These are phyloP conservation scores for Lepidonotus clava DNA, from an alignment of 2,888 invertebrate species.

Conservation along the genomic window DNA sequence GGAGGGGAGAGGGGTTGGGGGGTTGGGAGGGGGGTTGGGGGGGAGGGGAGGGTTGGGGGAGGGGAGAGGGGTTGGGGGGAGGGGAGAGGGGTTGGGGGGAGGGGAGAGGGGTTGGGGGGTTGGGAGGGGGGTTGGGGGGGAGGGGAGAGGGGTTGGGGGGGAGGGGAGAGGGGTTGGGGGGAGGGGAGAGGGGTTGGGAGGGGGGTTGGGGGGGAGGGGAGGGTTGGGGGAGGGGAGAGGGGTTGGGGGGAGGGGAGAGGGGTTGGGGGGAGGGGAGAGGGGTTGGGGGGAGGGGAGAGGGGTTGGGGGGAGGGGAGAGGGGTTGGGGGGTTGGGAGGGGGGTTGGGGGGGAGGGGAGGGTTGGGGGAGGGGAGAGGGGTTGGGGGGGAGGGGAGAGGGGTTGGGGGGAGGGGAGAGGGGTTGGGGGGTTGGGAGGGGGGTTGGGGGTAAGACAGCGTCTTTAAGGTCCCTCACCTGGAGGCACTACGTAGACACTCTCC, in stretches of 20 bases:
- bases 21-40: neutral
- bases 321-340: neutral
- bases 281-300: neutral
- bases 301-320: neutral
- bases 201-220: neutral
- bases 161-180: neutral
- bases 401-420: neutral
- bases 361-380: neutral
- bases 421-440: neutral
- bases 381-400: neutral
- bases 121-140: neutral
- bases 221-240: neutral
- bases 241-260: neutral
- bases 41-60: neutral
- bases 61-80: neutral
- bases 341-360: neutral
- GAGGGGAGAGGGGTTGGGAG: neutral
- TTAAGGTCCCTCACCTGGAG: too few species aligned
- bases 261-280: neutral
- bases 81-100: neutral
- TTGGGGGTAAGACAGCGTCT: neutral
- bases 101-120: neutral
- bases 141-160: neutral
- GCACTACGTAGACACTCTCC: too few species aligned
- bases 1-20: neutral